phyloP scores from a whole-genome alignment of 2,888 invertebrate genomes.

The Eupithecia vulgata region DNA sequence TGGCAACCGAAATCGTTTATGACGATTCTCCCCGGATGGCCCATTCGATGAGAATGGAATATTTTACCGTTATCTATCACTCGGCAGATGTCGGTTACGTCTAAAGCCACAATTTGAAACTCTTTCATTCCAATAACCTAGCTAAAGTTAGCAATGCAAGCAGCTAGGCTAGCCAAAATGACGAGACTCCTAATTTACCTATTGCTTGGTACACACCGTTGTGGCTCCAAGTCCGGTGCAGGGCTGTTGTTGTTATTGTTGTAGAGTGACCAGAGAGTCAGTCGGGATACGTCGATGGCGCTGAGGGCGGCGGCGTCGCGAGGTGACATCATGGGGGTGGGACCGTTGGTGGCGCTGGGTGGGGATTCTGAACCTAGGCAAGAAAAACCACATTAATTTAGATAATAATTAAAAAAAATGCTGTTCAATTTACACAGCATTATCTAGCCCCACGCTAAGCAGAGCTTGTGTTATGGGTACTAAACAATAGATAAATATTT shows the following conservation, averaged over 20 bases:
- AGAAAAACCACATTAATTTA: background rate
- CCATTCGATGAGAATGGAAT: too few relatives aligned
- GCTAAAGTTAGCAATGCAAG: background rate
- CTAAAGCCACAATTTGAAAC: background rate
- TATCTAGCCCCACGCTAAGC: too few relatives aligned
- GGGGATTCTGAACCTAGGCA: constrained; percentile 73
- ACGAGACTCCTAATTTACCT: constrained; percentile 16
- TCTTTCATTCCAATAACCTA: background rate
- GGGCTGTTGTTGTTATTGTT: constrained; percentile 88
- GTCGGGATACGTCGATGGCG: constrained; percentile 90
- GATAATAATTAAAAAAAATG: background rate
- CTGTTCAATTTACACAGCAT: too few relatives aligned
- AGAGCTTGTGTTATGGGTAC: too few relatives aligned
- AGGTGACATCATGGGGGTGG: constrained; percentile 79
- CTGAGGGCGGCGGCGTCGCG: constrained; percentile 83
- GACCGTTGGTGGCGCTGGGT: constrained; percentile 74
- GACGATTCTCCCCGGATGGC: too few relatives aligned
- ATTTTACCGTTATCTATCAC: too few relatives aligned
- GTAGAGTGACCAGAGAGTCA: constrained; percentile 93
- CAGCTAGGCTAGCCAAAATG: background rate
- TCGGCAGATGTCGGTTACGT: background rate
- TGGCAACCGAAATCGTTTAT: too few relatives aligned
- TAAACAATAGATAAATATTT: too few relatives aligned
- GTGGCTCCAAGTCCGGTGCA: constrained; percentile 78
- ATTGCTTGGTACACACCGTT: constrained; percentile 65